phyloP scores from a whole-genome alignment of 2,797 vertebrate genomes.

The Arrhamphus sclerolepis region DNA sequence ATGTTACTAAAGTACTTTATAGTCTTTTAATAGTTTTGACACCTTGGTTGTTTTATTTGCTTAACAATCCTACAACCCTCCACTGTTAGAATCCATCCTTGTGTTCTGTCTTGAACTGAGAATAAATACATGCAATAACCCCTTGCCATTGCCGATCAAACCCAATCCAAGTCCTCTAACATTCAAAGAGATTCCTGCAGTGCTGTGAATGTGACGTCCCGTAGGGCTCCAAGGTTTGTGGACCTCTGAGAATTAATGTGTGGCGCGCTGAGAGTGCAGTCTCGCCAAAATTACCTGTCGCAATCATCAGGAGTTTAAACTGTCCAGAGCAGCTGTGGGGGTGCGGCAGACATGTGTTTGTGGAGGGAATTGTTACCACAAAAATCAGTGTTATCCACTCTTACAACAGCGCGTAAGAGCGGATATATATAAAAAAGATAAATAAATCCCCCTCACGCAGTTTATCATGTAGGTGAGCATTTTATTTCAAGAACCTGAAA shows the following conservation, averaged over 20 bases:
- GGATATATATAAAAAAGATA: neutral
- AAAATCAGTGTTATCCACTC: neutral
- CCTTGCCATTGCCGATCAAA: neutral
- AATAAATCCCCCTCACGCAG: no score
- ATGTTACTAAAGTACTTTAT: no score
- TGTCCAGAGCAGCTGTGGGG: slow-evolving; percentile 40
- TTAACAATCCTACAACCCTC: no score
- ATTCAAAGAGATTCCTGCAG: neutral
- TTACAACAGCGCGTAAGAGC: neutral
- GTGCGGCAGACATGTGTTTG: neutral
- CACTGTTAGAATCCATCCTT: no score
- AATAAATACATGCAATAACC: no score
- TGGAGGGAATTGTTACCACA: neutral
- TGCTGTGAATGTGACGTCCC: neutral
- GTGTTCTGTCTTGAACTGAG: no score
- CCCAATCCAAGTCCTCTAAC: neutral
- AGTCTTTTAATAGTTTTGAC: no score
- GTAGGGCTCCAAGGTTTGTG: neutral
- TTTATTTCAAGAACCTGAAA: no score
- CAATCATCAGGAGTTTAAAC: slow-evolving; percentile 37
- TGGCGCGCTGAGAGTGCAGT: slow-evolving; percentile 13
- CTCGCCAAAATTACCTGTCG: slow-evolving; percentile 39
- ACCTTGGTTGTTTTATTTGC: no score
- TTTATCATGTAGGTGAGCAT: no score
- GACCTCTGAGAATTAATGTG: slow-evolving; percentile 25